phyloP scores from a whole-genome alignment of 2,888 invertebrate genomes.

The Lycophotia porphyrea region DNA sequence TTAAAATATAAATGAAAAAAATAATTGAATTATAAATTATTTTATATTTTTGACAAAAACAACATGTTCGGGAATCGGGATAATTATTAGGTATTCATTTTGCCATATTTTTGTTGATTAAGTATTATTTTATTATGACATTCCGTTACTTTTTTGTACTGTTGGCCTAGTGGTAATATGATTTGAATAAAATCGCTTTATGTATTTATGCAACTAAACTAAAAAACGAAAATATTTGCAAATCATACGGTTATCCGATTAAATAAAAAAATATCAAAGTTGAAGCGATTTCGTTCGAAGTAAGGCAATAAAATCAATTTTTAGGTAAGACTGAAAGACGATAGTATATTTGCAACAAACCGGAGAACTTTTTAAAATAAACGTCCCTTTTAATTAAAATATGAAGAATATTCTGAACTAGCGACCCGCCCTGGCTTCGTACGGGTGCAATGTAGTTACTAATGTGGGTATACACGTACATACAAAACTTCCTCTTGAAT shows the following conservation, averaged over 20 bases:
- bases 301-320: slow-evolving; percentile 17
- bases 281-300: slow-evolving; percentile 28
- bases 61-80: background rate
- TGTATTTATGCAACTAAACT: background rate
- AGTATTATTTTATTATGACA: slow-evolving; percentile 32
- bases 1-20: slow-evolving; percentile 6
- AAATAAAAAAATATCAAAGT: background rate
- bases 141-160: slow-evolving; percentile 38
- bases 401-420: background rate
- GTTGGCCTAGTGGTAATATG: background rate
- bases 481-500: no score
- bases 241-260: background rate
- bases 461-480: no score
- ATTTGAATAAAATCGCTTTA: slow-evolving; percentile 26
- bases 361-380: background rate
- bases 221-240: background rate
- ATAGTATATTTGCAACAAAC: slow-evolving; percentile 29
- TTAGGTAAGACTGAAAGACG: slow-evolving; percentile 36
- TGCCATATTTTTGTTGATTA: slow-evolving; percentile 37
- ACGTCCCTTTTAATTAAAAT: background rate
- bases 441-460: no score
- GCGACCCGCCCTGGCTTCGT: no score
- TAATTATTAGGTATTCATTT: slow-evolving; percentile 25
- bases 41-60: background rate
- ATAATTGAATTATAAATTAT: slow-evolving; percentile 8